Conservation (phyloP, 2,888 invertebrate species). For the Matsumyia berberina region DNA sequence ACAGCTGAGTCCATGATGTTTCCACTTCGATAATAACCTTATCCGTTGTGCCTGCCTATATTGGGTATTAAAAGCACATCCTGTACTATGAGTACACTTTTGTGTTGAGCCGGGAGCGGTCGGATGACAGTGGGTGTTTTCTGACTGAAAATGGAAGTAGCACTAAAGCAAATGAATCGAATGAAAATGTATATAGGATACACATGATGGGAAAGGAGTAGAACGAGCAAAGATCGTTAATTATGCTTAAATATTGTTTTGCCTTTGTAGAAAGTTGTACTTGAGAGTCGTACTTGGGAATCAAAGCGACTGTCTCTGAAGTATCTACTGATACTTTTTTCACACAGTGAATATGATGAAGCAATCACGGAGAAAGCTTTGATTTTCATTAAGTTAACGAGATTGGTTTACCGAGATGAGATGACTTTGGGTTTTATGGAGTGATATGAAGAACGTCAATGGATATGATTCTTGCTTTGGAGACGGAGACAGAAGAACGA, state of each 20-base stretch:
- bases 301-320: slow-evolving; percentile 13
- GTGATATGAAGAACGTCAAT: too few species aligned
- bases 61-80: slow-evolving; percentile 31
- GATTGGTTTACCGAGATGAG: too few species aligned
- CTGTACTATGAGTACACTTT: neutral
- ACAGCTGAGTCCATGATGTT: slow-evolving; percentile 64
- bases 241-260: slow-evolving; percentile 39
- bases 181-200: neutral
- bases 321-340: neutral
- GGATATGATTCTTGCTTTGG: too few species aligned
- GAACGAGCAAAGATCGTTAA: slow-evolving; percentile 1
- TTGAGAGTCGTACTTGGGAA: slow-evolving; percentile 17
- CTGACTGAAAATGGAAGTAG: neutral
- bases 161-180: slow-evolving; percentile 12
- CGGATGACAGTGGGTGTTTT: neutral
- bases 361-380: neutral
- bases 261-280: slow-evolving; percentile 21
- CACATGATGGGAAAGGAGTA: neutral
- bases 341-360: neutral
- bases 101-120: neutral
- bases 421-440: too few species aligned
- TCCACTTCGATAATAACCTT: slow-evolving; percentile 66
- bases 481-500: too few species aligned
- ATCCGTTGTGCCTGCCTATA: slow-evolving; percentile 47
- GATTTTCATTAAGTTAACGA: too few species aligned